These are phyloP conservation scores for Eupristina koningsbergeri DNA, from an alignment of 1,140 invertebrate species.

Conservation along the genomic window DNA sequence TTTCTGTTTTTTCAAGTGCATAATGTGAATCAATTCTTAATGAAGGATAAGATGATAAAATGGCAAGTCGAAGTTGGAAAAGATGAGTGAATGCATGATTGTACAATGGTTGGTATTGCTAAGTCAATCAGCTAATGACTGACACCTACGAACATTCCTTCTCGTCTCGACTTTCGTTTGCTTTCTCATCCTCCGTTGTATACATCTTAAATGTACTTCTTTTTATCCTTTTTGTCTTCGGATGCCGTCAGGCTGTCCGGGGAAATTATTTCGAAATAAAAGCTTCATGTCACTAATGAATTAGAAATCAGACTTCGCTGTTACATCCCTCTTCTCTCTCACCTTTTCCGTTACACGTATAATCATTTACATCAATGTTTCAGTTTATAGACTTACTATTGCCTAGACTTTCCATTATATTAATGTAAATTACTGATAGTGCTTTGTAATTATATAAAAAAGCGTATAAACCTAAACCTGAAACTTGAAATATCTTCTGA, in stretches of 20 bases:
- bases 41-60: conserved; percentile 21
- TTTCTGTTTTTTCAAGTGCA: background rate
- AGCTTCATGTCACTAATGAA: conserved; percentile 45
- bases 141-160: conserved; percentile 53
- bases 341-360: background rate
- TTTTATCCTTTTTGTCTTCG: background rate
- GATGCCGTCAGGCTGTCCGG: background rate
- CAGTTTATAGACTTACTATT: background rate
- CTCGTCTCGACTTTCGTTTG: conserved; percentile 15
- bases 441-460: background rate
- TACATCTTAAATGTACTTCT: background rate
- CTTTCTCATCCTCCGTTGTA: background rate
- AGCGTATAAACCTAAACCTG: background rate
- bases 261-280: conserved; percentile 22
- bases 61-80: background rate
- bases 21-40: background rate
- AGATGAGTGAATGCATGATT: conserved; percentile 10
- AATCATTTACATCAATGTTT: background rate
- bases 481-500: too few relatives aligned
- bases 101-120: background rate
- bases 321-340: background rate
- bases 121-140: conserved; percentile 63
- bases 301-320: conserved; percentile 47
- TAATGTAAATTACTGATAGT: background rate
- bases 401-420: background rate